Base-by-base conservation (phyloP, 2,888 invertebrate species). In the Maniola hyperantus region DNA sequence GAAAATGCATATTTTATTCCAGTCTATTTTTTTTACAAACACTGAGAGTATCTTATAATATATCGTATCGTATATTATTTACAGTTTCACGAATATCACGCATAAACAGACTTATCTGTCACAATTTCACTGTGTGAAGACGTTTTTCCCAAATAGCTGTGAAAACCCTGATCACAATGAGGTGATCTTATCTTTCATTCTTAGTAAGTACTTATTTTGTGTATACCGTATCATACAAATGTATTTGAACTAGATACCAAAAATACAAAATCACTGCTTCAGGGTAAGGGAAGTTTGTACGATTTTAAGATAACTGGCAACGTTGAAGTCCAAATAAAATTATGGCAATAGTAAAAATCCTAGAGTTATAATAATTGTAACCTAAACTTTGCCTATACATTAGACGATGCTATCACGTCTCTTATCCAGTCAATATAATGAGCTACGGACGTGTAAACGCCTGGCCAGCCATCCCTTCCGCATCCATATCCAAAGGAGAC, bases 401-500 rank as follows among this genome's bases (percentile, higher is more conserved):
- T 91, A 0, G 84, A 77, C 0, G 82, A 74, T 64, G 81, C 72
- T 71, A 92, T 74, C 0, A 83, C 88, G 0, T 76, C 71, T 18
- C 77, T 76, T 53, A 96, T 95, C 96, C 96, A 96, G 69, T 94
- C 91, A 0, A 91, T 68, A 74, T 95, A 96, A 33, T 88, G 87
- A 0, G 91, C 84, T 1, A 95, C 94, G 18, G 93, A 93, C 2
- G 95, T 95, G 76, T 96, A 96, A 0, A 96, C 94, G 36, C 95
- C 95, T 0, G 96, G 95, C 82, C 94, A 93, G 0, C 93, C 94
- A n/a, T 93, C 93, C 74, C 91, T 90, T 0, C 95, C 96, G 65
- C 95, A 95, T 1, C 94, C 93, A 0, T 93, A 93, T 0, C 96
- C 96, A 65, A 94, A 95, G 26, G 95, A 96, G 0, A 96, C 95